phyloP scores from a whole-genome alignment of 2,113 vertebrate genomes.

The Dromas ardeola region DNA sequence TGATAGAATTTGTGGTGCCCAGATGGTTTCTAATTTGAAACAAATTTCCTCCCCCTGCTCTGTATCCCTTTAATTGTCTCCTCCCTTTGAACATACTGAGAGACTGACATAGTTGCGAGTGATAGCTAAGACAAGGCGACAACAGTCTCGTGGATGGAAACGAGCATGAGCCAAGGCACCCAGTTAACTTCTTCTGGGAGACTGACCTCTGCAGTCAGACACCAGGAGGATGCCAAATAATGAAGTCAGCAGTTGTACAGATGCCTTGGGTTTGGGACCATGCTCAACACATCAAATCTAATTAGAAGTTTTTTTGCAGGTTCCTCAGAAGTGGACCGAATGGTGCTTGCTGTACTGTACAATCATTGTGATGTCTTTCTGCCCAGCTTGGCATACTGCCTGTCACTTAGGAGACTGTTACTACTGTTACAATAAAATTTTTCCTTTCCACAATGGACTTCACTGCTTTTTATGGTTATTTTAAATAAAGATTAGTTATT shows the following conservation, averaged over 20 bases:
- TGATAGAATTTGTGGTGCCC: background rate
- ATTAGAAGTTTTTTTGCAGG: background rate
- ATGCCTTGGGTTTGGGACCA: background rate
- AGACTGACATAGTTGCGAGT: background rate
- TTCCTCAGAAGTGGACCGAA: fast-evolving
- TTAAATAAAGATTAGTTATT: background rate
- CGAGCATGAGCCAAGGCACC: background rate
- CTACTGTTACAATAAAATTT: background rate
- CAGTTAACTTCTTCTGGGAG: background rate
- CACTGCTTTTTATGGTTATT: background rate
- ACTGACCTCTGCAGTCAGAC: background rate
- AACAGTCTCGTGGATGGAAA: background rate
- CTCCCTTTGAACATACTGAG: background rate
- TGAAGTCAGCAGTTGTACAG: background rate
- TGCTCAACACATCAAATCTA: background rate
- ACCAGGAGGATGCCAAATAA: background rate
- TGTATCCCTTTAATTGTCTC: background rate
- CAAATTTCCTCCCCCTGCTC: background rate
- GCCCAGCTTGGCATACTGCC: background rate
- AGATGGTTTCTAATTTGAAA: background rate
- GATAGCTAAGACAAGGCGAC: background rate
- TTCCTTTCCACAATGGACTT: background rate
- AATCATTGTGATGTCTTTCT: background rate
- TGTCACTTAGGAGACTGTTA: background rate
- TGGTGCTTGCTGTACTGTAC: background rate